Evolutionary conservation across 2,797 vertebrate genomes (phyloP).

Genomic region (Danio aesculapii): DNA sequence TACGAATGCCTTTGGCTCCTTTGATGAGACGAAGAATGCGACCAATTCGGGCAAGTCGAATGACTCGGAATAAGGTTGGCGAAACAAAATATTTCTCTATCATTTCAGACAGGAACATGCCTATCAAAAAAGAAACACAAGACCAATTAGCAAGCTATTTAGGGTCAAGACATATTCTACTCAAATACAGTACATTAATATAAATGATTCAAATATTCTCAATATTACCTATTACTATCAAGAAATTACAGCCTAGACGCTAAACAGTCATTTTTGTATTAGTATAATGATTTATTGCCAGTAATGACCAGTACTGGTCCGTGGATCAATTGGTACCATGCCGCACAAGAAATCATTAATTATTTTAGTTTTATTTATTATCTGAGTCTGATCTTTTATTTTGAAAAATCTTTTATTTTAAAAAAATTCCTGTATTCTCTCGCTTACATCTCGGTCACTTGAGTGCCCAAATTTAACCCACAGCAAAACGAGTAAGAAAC

Average conservation of each 20-base stretch:
- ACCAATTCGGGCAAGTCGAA: slow-evolving; percentile 93
- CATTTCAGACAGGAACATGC: slow-evolving; percentile 91
- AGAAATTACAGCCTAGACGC: too few species aligned
- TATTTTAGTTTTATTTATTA: too few species aligned
- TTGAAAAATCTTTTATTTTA: too few species aligned
- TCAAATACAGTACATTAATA: not conserved
- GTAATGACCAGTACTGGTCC: too few species aligned
- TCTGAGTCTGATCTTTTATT: too few species aligned
- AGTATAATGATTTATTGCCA: not conserved
- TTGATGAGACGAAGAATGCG: slow-evolving; percentile 97
- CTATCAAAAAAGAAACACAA: slow-evolving; percentile 71
- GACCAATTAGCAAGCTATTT: not conserved
- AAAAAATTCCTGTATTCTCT: too few species aligned
- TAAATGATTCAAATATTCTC: not conserved
- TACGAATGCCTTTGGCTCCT: slow-evolving; percentile 96
- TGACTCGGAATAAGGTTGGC: slow-evolving; percentile 95
- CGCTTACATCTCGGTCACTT: too few species aligned
- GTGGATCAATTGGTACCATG: too few species aligned
- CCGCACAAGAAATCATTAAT: too few species aligned
- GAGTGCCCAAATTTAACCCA: too few species aligned
- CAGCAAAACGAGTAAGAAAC: too few species aligned
- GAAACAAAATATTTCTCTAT: slow-evolving; percentile 98
- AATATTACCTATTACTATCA: too few species aligned
- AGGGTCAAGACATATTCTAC: not conserved
- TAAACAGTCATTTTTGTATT: not conserved